Conservation (phyloP, 2,888 invertebrate species). For the Xestobium rufovillosum region DNA sequence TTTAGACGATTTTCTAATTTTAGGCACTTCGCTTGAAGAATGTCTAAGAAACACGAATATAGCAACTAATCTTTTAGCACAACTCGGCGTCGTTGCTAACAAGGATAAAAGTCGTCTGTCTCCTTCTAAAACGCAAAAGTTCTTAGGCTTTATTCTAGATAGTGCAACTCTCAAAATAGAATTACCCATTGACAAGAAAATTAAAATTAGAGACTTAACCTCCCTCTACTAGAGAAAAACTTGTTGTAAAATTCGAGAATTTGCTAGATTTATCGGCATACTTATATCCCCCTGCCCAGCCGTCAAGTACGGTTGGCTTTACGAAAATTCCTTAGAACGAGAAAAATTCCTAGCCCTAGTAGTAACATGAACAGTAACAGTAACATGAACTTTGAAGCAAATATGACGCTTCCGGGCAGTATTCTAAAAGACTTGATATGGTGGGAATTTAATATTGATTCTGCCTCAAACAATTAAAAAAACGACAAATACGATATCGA, state of each 20-base stretch:
- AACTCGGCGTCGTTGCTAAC: background rate
- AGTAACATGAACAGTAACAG: no score
- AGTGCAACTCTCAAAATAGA: background rate
- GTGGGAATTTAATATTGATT: constrained; percentile 7
- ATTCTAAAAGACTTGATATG: constrained; percentile 4
- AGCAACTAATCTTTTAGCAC: background rate
- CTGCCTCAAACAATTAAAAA: constrained; percentile 10
- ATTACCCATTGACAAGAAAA: constrained; percentile 5
- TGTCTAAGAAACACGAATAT: constrained; percentile 2
- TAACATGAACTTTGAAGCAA: constrained; percentile 5
- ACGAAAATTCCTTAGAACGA: constrained; percentile 7
- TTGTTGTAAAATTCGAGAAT: constrained; percentile 6
- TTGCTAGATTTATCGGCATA: constrained; percentile 7
- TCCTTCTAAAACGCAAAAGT: background rate
- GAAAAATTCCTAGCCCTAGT: constrained; percentile 6
- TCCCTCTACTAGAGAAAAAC: constrained; percentile 1
- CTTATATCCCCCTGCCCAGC: constrained; percentile 10
- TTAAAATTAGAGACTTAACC: background rate
- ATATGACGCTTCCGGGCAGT: constrained; percentile 1
- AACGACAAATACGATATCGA: constrained; percentile 10
- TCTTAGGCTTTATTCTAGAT: constrained; percentile 5
- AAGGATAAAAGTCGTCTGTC: background rate
- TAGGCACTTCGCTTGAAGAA: constrained; percentile 9
- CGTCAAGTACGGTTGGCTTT: constrained; percentile 9
- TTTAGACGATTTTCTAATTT: constrained; percentile 12